A percentile compares a stretch with the other conserved stretches of the same genome.
Conservation (phyloP, 2,113 vertebrate species). For the Ceyx melanurus region DNA sequence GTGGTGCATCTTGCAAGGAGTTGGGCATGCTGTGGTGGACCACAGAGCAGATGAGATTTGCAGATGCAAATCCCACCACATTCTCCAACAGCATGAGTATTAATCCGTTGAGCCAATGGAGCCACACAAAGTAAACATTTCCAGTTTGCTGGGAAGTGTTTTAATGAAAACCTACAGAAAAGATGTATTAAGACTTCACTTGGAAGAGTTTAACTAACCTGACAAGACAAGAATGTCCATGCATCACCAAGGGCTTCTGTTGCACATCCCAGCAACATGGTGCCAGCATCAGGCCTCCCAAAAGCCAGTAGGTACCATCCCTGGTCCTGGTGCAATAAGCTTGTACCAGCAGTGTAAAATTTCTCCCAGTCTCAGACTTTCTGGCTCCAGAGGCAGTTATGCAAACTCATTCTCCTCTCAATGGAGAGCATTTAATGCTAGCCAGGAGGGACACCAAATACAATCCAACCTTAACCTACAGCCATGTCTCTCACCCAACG, state of each 20-base stretch:
- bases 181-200: background rate
- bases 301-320: background rate
- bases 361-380: background rate
- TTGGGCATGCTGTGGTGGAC: fast-evolving
- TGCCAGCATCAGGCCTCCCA: background rate
- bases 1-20: fast-evolving
- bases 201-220: background rate
- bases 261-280: background rate
- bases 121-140: background rate
- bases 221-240: background rate
- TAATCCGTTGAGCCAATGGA: background rate
- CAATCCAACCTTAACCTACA: background rate
- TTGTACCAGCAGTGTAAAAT: background rate
- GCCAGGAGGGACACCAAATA: background rate
- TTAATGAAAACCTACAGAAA: background rate
- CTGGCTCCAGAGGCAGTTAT: background rate
- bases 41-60: background rate
- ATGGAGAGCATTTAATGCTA: fast-evolving
- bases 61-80: background rate
- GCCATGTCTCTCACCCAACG: background rate
- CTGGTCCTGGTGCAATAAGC: background rate
- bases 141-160: background rate
- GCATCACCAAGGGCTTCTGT: background rate
- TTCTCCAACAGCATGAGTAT: background rate
- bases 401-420: background rate